phyloP scores from a whole-genome alignment of 2,113 vertebrate species.

The Platycercus adscitus region DNA sequence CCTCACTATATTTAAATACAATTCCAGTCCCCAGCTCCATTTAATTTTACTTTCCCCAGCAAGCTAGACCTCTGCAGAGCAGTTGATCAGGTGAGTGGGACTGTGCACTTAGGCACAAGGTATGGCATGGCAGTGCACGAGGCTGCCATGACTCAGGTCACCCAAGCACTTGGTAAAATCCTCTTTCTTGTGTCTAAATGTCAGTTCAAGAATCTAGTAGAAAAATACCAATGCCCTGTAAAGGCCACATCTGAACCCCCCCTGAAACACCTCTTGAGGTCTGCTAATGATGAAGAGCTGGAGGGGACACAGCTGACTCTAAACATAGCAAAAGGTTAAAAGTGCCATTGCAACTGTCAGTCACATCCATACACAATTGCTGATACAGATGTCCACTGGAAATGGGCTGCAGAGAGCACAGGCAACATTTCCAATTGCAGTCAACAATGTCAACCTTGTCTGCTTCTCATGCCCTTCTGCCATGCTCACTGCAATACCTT shows the following conservation, averaged over 20 bases:
- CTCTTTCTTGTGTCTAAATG: not conserved
- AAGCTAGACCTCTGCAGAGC: not conserved
- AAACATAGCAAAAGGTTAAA: not conserved
- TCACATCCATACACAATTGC: not conserved
- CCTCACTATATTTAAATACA: not conserved
- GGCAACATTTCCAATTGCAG: not conserved
- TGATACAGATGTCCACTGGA: not conserved
- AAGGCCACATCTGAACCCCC: not conserved
- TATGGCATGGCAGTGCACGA: too few species aligned
- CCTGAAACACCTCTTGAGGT: not conserved
- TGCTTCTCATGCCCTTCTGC: not conserved
- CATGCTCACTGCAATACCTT: accelerated
- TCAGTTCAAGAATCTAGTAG: not conserved
- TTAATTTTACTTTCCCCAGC: not conserved
- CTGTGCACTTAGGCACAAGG: not conserved
- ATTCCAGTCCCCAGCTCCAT: not conserved
- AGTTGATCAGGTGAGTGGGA: not conserved
- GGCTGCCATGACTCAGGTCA: not conserved
- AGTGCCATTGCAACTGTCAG: not conserved
- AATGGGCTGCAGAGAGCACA: not conserved
- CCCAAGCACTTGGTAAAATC: not conserved
- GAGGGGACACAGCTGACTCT: not conserved
- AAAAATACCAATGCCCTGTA: not conserved
- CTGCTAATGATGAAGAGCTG: not conserved
- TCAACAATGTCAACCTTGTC: not conserved